These are phyloP conservation scores for Zingel zingel DNA, from an alignment of 2,113 vertebrate species.

Conservation along the genomic window DNA sequence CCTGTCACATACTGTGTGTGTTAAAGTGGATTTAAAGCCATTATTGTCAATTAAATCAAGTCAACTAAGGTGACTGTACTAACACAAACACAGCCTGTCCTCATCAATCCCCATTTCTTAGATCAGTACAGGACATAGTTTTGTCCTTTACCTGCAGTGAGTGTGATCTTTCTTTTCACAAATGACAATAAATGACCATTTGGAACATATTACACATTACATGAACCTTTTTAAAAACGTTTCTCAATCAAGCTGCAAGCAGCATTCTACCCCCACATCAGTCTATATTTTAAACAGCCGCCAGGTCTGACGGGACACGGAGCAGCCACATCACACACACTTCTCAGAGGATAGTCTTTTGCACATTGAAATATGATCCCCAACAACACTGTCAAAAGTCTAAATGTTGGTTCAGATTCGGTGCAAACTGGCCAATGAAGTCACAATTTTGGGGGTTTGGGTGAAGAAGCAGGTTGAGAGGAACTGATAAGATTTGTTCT, in stretches of 20 bases:
- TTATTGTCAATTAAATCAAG: not conserved
- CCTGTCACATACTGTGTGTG: not conserved
- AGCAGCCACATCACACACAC: not conserved
- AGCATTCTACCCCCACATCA: not conserved
- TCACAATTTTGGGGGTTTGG: not conserved
- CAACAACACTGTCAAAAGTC: not conserved
- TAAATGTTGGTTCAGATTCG: not conserved
- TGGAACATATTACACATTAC: not conserved
- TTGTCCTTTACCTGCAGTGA: not conserved
- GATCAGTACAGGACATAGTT: not conserved
- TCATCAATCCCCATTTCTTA: no score
- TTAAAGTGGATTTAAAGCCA: not conserved
- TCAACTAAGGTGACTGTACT: not conserved
- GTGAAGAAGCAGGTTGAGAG: not conserved
- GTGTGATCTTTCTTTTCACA: not conserved
- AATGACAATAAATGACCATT: slow-evolving; percentile 3
- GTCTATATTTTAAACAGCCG: not conserved
- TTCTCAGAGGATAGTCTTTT: not conserved
- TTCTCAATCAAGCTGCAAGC: not conserved
- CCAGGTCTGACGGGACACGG: not conserved
- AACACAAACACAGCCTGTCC: not conserved
- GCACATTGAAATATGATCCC: slow-evolving; percentile 4
- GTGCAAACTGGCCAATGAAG: not conserved
- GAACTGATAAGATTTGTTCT: not conserved
- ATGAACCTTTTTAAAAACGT: not conserved